A percentile compares a stretch with the other conserved stretches of the same genome.
These are phyloP conservation scores for Decapterus maruadsi DNA, from an alignment of 2,797 vertebrate species.

Conservation along the genomic window DNA sequence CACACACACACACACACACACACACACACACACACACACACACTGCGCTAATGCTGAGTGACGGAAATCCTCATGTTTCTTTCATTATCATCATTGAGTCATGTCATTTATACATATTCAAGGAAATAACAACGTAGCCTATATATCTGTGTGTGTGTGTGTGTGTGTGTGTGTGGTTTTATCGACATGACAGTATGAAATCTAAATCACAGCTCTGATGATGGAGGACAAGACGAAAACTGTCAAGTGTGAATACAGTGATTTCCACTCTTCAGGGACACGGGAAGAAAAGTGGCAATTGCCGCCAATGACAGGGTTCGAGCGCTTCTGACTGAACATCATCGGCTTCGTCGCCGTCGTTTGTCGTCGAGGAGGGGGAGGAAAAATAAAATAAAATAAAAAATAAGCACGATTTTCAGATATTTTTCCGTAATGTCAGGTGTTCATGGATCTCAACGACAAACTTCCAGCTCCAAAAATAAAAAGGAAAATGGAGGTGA, in stretches of 20 bases:
- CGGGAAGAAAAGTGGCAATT: conserved; percentile 67
- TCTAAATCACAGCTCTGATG: conserved; percentile 16
- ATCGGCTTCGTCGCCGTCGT: neutral
- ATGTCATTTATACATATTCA: conserved; percentile 59
- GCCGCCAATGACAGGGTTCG: conserved; percentile 68
- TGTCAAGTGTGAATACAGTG: conserved; percentile 64
- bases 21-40: no score
- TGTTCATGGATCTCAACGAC: conserved; percentile 43
- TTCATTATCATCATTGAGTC: conserved; percentile 10
- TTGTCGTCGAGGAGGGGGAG: conserved; percentile 18
- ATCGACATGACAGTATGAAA: conserved; percentile 20
- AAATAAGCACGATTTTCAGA: conserved; percentile 42
- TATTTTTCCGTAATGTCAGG: conserved; percentile 23
- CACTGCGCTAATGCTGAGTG: no score
- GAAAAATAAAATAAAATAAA: no score
- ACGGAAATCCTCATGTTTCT: no score
- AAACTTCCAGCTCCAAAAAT: conserved; percentile 27
- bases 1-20: neutral
- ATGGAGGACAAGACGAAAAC: conserved; percentile 6
- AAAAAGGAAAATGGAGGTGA: neutral
- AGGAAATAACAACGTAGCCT: conserved; percentile 54
- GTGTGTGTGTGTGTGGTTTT: conserved; percentile 29
- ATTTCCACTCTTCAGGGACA: conserved; percentile 65
- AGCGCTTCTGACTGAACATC: conserved; percentile 41
- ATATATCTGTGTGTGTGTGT: conserved; percentile 23